phyloP scores from a whole-genome alignment of 2,888 invertebrate genomes.

The Drosophila borealis region DNA sequence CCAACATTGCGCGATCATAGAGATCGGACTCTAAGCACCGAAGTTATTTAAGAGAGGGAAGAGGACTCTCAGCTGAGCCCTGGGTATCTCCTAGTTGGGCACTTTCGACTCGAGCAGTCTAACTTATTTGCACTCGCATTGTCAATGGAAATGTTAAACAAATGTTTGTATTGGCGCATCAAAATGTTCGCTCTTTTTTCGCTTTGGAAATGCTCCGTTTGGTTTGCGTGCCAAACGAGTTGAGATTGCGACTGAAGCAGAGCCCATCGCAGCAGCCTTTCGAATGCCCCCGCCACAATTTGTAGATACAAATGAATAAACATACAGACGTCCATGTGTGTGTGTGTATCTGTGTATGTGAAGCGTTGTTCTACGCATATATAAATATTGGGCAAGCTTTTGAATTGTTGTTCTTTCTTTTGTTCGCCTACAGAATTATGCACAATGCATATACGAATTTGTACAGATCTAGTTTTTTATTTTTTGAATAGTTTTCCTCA shows the following conservation, averaged over 20 bases:
- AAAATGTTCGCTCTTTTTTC: not conserved
- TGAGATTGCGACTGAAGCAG: slow-evolving; percentile 59
- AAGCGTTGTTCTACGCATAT: slow-evolving; percentile 4
- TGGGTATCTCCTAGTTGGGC: too few relatives aligned
- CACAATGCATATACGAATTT: slow-evolving; percentile 23
- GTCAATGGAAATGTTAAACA: slow-evolving; percentile 20
- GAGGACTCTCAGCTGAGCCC: too few relatives aligned
- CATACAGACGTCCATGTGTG: not conserved
- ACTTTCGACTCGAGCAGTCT: too few relatives aligned
- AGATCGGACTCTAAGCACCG: too few relatives aligned
- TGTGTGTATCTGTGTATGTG: not conserved
- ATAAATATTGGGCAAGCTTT: slow-evolving; percentile 26
- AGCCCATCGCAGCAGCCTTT: slow-evolving; percentile 15
- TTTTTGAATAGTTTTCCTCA: slow-evolving; percentile 4
- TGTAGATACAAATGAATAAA: slow-evolving; percentile 5
- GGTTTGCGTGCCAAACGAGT: slow-evolving; percentile 63
- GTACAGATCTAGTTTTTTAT: slow-evolving; percentile 1
- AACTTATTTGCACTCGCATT: slow-evolving; percentile 46
- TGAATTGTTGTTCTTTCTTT: slow-evolving; percentile 63
- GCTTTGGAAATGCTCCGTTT: slow-evolving; percentile 28
- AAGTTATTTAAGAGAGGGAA: too few relatives aligned
- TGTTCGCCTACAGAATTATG: slow-evolving; percentile 52
- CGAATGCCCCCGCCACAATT: slow-evolving; percentile 13
- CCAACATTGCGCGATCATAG: too few relatives aligned
- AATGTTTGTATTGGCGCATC: slow-evolving; percentile 44